phyloP scores from a whole-genome alignment of 2,113 vertebrate genomes.

The Albula goreensis region DNA sequence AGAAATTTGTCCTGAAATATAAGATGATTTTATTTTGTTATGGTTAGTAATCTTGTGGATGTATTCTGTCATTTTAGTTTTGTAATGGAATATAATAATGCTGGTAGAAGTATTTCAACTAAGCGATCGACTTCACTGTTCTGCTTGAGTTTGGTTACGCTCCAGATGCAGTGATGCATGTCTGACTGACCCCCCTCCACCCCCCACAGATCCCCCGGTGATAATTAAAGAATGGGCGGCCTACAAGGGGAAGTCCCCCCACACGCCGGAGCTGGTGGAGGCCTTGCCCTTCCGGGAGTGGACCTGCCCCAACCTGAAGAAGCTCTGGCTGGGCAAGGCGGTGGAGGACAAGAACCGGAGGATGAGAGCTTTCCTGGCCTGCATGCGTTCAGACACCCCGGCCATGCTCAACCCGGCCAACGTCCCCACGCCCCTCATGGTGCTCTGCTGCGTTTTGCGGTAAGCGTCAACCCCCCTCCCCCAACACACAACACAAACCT shows the following conservation, averaged over 20 bases:
- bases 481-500: background rate
- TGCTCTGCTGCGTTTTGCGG: constrained; percentile 95
- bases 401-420: constrained; percentile 92
- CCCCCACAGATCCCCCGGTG: constrained; percentile 78
- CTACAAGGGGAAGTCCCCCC: constrained; percentile 94
- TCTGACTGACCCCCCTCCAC: background rate
- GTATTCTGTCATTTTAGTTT: too few species aligned
- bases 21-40: too few species aligned
- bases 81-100: too few species aligned
- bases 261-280: constrained; percentile 93
- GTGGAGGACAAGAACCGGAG: constrained; percentile 94
- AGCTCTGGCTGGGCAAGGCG: constrained; percentile 91
- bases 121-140: too few species aligned
- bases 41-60: too few species aligned
- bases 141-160: too few species aligned
- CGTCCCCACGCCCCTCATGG: constrained; percentile 89
- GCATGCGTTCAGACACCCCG: constrained; percentile 93
- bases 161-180: background rate
- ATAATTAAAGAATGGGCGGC: constrained; percentile 96
- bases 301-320: constrained; percentile 93
- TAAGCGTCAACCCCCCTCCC: constrained; percentile 54
- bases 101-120: too few species aligned
- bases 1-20: too few species aligned
- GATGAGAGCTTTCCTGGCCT: constrained; percentile 93
- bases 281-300: constrained; percentile 92